Conservation (phyloP, 2,113 vertebrate genomes). For the Phrynocephalus versicolor region DNA sequence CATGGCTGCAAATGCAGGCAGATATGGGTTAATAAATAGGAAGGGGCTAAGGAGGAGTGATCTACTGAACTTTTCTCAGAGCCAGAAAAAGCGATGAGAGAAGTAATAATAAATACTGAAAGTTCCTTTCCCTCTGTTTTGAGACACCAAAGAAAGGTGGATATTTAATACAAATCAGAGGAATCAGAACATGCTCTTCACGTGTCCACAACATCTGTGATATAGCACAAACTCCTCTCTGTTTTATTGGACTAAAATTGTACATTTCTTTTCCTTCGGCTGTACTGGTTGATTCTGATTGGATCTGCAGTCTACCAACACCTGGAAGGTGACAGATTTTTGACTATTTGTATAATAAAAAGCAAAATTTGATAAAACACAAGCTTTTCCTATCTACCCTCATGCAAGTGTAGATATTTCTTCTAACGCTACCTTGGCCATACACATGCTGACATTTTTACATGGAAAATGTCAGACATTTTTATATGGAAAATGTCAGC, state of each 20-base stretch:
- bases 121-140: not conserved
- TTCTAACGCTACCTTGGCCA: too few relatives aligned
- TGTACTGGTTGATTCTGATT: too few relatives aligned
- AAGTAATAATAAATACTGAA: not conserved
- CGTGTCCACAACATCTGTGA: not conserved
- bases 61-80: not conserved
- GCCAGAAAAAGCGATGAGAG: not conserved
- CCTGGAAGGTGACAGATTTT: too few relatives aligned
- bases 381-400: not conserved
- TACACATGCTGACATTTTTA: too few relatives aligned
- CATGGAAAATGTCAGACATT: too few relatives aligned
- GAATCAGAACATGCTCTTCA: not conserved
- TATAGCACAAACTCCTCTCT: too few relatives aligned
- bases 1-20: not conserved
- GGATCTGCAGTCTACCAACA: too few relatives aligned
- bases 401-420: too few relatives aligned
- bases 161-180: not conserved
- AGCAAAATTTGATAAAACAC: not conserved
- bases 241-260: not conserved
- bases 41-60: not conserved
- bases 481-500: too few relatives aligned
- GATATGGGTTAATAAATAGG: not conserved
- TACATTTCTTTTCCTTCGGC: too few relatives aligned
- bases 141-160: not conserved
- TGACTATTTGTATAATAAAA: too few relatives aligned